Percentiles rank a stretch among this genome's conserved stretches.
These are phyloP conservation scores for Brachionus angularis DNA, from an alignment of 1,140 invertebrate genomes.

Conservation along the genomic window DNA sequence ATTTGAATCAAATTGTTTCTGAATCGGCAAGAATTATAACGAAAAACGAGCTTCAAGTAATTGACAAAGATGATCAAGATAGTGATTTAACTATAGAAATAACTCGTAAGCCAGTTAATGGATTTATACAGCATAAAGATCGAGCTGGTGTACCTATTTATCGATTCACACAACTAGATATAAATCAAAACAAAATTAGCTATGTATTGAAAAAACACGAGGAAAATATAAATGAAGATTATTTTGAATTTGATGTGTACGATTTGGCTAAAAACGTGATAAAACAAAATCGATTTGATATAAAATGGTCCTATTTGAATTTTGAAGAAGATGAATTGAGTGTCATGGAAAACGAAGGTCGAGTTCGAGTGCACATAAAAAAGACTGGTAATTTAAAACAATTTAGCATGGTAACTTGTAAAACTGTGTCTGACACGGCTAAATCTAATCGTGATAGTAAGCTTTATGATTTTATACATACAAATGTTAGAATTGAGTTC, in stretches of 20 bases:
- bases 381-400: constrained; percentile 54
- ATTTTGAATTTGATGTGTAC: constrained; percentile 53
- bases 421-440: constrained; percentile 48
- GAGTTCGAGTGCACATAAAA: constrained; percentile 51
- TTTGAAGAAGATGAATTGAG: constrained; percentile 49
- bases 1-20: background rate
- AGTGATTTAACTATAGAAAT: constrained; percentile 8
- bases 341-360: constrained; percentile 50
- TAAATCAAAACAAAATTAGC: constrained; percentile 50
- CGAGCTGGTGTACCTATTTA: constrained; percentile 1
- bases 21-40: constrained; percentile 23
- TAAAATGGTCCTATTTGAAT: constrained; percentile 52
- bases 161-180: constrained; percentile 45
- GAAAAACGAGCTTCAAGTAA: constrained; percentile 9
- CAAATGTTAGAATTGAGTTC: constrained; percentile 52
- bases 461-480: constrained; percentile 13
- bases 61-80: constrained; percentile 13
- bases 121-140: constrained; percentile 25
- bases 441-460: constrained; percentile 40
- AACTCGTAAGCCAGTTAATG: background rate
- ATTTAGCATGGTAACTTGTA: constrained; percentile 52
- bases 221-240: constrained; percentile 47
- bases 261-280: constrained; percentile 53
- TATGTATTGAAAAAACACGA: constrained; percentile 50
- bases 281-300: constrained; percentile 51